These are phyloP conservation scores for Athene noctua DNA, from an alignment of 2,113 vertebrate genomes.

Conservation along the genomic window DNA sequence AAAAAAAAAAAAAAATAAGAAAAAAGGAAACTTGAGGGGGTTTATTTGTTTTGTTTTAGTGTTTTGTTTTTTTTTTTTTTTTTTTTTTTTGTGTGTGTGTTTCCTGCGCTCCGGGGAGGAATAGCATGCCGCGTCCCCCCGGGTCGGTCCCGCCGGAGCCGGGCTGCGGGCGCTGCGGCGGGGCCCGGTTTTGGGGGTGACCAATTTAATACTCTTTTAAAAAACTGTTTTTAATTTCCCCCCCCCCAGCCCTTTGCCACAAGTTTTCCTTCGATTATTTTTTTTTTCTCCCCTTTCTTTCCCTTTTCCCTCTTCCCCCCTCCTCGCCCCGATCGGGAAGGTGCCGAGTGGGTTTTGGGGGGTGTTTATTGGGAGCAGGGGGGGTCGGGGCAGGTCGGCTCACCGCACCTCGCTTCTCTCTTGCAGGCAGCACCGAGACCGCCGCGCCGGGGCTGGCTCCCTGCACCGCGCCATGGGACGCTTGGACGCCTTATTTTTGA, in stretches of 20 bases:
- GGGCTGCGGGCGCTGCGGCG: background rate
- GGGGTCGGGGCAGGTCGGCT: background rate
- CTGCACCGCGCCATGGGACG: background rate
- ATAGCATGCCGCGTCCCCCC: background rate
- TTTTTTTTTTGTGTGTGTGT: no score
- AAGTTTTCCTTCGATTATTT: background rate
- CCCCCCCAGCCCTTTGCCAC: background rate
- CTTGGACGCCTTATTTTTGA: constrained; percentile 55
- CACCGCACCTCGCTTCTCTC: background rate
- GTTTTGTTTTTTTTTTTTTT: background rate
- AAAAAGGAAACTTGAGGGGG: background rate
- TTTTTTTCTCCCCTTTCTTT: background rate
- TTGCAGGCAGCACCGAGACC: constrained; percentile 23
- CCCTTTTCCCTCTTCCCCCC: no score
- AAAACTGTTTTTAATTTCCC: background rate
- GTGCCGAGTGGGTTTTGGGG: background rate
- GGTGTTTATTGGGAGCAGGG: background rate
- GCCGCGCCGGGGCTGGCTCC: constrained; percentile 10
- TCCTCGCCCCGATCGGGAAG: background rate
- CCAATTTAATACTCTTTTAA: background rate
- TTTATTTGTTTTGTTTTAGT: no score
- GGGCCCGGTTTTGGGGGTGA: background rate
- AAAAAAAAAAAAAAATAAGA: no score
- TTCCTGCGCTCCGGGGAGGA: background rate
- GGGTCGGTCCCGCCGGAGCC: background rate